Evolutionary conservation across 2,888 invertebrate genomes (phyloP), one percentile per base, ranked within the genome.

Genomic region (Catocala fraxini): DNA sequence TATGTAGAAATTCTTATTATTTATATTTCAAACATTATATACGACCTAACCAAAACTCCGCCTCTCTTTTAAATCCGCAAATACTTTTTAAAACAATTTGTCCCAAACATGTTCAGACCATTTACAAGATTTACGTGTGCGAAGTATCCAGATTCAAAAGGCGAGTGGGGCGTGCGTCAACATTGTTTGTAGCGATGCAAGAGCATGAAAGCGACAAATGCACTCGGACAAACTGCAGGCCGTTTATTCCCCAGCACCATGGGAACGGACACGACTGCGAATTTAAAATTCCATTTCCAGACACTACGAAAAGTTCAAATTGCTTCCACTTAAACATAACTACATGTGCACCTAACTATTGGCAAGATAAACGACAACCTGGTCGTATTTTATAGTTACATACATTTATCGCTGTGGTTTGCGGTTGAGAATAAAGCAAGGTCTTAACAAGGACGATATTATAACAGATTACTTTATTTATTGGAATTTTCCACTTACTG

Each of bases 201-300:
- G 65, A 76, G 71, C 71, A 77, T 71, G 74, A 71, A 77, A 75
- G 72, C 75, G 68, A 72, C 68, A 77, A 80, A 80, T 81, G 75
- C 74, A 78, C 68, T 58, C 55, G 69, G 62, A 77, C 77, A 79
- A 78, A 75, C 73, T 70, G 64, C 73, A 74, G 65, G 71, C 68
- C 79, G 80, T 81, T 79, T 77, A 82, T 86, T 85, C 83, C 75
- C 81, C 78, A 79, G 82, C 73, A 77, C 73, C 77, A 76, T 67
- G 79, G 75, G 74, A 76, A 74, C 72, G 70, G 70, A 78, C 80
- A 80, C 76, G 75, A 77, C 73, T 75, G 80, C 82, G 77, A 87
- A 89, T 91, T 91, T 90, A 90, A 91, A 91, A 91, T 91, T 91
- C 90, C 88, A 91, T 91, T 91, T 89, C 77, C 81, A 73, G 70